Conservation (phyloP, 2,797 vertebrate species). For the Artibeus lituratus region DNA sequence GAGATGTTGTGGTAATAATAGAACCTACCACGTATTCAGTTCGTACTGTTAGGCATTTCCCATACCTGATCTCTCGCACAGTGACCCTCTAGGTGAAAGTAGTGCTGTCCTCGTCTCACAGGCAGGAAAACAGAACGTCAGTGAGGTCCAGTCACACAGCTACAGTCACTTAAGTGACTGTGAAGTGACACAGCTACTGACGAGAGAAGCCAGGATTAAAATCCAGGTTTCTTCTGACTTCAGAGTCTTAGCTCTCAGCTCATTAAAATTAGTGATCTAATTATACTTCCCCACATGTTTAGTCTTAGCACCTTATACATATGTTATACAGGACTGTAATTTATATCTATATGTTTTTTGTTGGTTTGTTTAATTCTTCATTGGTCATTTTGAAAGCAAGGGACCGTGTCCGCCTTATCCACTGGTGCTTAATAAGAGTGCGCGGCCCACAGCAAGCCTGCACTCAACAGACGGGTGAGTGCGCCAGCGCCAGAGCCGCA, state of each 20-base stretch:
- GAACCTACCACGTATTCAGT: not conserved
- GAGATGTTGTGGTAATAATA: not conserved
- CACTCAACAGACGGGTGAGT: not conserved
- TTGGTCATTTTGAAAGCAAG: not conserved
- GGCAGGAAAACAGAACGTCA: not conserved
- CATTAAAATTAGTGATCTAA: not conserved
- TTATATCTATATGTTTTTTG: not conserved
- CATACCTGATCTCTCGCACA: not conserved
- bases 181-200: not conserved
- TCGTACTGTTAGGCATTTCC: not conserved
- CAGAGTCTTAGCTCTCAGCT: not conserved
- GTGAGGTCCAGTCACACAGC: not conserved
- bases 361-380: not conserved
- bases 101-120: not conserved
- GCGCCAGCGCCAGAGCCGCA: not conserved
- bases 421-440: no score
- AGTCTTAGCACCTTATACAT: not conserved
- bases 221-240: not conserved
- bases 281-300: not conserved
- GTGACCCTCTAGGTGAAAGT: not conserved
- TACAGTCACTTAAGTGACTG: no score
- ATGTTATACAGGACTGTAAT: not conserved
- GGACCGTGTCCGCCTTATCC: not conserved
- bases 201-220: not conserved
- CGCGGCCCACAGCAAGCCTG: not conserved